These are phyloP conservation scores for Polydrusus cervinus DNA, from an alignment of 2,888 invertebrate genomes.

Conservation along the genomic window DNA sequence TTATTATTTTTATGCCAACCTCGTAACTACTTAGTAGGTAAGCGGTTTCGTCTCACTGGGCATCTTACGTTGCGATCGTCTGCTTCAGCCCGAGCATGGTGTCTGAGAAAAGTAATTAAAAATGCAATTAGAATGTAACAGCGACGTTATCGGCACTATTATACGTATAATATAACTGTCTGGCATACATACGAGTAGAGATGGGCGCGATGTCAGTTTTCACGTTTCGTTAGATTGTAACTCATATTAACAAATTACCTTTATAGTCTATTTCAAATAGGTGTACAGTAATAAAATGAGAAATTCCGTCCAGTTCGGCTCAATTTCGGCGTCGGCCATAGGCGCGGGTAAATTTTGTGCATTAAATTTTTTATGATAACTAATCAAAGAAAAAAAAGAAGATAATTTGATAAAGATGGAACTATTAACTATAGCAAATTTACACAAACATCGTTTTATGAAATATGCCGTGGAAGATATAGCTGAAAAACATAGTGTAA, in stretches of 20 bases:
- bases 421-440: too few relatives aligned
- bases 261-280: too few relatives aligned
- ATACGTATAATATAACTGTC: conserved; percentile 51
- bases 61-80: conserved; percentile 38
- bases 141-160: conserved; percentile 45
- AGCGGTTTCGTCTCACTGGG: conserved; percentile 34
- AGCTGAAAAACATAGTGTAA: too few relatives aligned
- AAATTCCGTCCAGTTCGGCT: too few relatives aligned
- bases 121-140: conserved; percentile 52
- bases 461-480: too few relatives aligned
- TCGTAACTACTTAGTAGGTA: conserved; percentile 46
- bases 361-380: too few relatives aligned
- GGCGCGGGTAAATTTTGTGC: too few relatives aligned
- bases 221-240: background rate
- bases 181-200: conserved; percentile 44
- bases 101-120: conserved; percentile 51
- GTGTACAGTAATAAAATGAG: too few relatives aligned
- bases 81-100: conserved; percentile 41
- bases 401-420: too few relatives aligned
- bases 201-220: background rate
- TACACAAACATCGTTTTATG: too few relatives aligned
- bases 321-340: too few relatives aligned
- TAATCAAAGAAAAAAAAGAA: too few relatives aligned
- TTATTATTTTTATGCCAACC: conserved; percentile 19
- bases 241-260: background rate